Percentiles rank a stretch among this genome's conserved stretches.
Evolutionary conservation across 2,113 vertebrate species (phyloP).

Genomic region (Psophia crepitans): DNA sequence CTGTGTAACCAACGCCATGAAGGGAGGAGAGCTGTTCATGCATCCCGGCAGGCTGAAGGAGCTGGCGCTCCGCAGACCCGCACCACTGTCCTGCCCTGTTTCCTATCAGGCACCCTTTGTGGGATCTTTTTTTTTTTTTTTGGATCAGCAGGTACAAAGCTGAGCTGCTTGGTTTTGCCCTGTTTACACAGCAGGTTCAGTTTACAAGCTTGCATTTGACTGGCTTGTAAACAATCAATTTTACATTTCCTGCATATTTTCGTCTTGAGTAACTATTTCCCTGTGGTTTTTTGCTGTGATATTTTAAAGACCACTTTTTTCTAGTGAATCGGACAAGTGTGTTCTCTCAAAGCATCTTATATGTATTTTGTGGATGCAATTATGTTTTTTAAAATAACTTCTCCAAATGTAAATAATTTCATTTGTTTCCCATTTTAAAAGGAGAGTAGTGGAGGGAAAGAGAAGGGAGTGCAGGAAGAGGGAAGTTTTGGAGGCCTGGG

Average conservation of each 20-base stretch:
- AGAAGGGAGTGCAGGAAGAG: background rate
- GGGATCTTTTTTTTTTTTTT: background rate
- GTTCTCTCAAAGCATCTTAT: background rate
- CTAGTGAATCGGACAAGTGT: too few species aligned
- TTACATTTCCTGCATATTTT: background rate
- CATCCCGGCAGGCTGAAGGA: background rate
- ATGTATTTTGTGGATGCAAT: background rate
- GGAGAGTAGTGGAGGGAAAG: background rate
- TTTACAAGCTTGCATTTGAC: background rate
- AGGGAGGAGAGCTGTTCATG: background rate
- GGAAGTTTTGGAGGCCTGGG: background rate
- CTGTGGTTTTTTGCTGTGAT: background rate
- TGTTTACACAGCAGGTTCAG: background rate
- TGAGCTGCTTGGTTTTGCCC: background rate
- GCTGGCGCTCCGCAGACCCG: background rate
- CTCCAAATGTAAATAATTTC: background rate
- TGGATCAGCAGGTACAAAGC: background rate
- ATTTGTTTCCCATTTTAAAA: background rate
- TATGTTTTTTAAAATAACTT: background rate
- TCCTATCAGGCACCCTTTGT: background rate
- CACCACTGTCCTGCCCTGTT: background rate
- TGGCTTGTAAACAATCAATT: background rate
- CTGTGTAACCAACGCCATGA: rapidly evolving
- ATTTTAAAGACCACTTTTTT: background rate
- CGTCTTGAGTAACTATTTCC: background rate